A percentile compares a stretch with the other conserved stretches of the same genome.
Evolutionary conservation across 2,113 vertebrate genomes (phyloP).

Genomic region (Origma solitaria): DNA sequence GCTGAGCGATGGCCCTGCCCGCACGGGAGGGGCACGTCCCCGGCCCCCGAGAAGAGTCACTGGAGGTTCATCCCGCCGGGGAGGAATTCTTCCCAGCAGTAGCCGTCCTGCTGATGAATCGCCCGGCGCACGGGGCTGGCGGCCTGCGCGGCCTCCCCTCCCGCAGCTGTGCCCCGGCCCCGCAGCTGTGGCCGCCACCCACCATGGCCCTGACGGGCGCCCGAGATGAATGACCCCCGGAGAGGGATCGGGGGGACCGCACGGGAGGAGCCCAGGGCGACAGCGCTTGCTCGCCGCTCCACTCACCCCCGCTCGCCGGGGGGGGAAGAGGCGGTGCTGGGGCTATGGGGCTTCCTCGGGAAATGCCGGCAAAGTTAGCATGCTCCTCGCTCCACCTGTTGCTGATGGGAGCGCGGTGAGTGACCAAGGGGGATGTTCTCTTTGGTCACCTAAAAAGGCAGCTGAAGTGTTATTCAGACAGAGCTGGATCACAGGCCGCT

Average conservation of each 20-base stretch:
- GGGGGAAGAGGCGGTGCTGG: not conserved
- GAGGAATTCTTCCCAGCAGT: constrained; percentile 58
- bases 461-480: not conserved
- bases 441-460: not conserved
- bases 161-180: constrained; percentile 31
- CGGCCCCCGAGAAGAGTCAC: constrained; percentile 60
- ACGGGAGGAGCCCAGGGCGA: fast-evolving
- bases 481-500: fast-evolving
- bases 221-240: fast-evolving
- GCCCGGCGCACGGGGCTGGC: constrained; percentile 1
- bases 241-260: fast-evolving
- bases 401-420: not conserved
- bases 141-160: not conserved
- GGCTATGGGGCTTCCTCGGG: not conserved
- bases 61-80: constrained; percentile 61
- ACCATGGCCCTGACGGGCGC: fast-evolving
- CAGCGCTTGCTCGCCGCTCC: fast-evolving
- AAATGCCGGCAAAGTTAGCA: not conserved
- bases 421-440: not conserved
- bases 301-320: fast-evolving
- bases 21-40: not conserved
- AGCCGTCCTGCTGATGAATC: constrained; percentile 70
- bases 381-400: not conserved
- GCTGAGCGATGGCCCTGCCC: constrained; percentile 55
- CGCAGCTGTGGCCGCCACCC: constrained; percentile 3